These are phyloP conservation scores for Charaxes varanes DNA, from an alignment of 1,140 invertebrate species.

Conservation along the genomic window DNA sequence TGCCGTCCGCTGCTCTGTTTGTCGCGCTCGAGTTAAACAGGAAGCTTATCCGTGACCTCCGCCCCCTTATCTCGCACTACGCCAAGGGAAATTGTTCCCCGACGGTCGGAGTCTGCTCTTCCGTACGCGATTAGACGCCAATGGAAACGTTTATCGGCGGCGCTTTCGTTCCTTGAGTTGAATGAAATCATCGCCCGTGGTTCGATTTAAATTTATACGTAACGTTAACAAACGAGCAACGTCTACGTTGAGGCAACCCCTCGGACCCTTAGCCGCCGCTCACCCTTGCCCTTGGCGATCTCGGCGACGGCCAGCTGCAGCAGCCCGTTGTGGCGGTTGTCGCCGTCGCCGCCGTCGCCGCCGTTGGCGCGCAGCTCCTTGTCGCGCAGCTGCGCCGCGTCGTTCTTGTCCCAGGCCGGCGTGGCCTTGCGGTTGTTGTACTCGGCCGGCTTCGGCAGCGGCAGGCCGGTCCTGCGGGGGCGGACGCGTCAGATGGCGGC, in stretches of 20 bases:
- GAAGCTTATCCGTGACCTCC: slow-evolving; percentile 20
- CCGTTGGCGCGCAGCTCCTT: slow-evolving; percentile 41
- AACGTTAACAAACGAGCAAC: too few species aligned
- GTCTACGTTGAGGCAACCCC: too few species aligned
- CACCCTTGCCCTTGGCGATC: slow-evolving; percentile 77
- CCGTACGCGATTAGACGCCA: too few species aligned
- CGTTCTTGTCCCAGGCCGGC: slow-evolving; percentile 61
- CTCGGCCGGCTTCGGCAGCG: slow-evolving; percentile 77
- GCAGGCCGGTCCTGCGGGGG: slow-evolving; percentile 75
- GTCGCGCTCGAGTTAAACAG: slow-evolving; percentile 16
- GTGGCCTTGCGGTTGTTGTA: slow-evolving; percentile 76
- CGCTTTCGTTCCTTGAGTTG: too few species aligned
- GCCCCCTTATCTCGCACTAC: slow-evolving; percentile 13
- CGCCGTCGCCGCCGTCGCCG: slow-evolving; percentile 44
- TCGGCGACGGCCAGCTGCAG: slow-evolving; percentile 79
- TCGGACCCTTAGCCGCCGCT: too few species aligned
- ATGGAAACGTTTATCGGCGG: too few species aligned
- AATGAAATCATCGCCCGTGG: too few species aligned
- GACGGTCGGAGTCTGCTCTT: too few species aligned
- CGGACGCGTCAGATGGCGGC: too few species aligned
- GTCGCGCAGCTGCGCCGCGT: slow-evolving; percentile 52
- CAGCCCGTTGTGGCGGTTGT: slow-evolving; percentile 68
- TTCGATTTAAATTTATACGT: too few species aligned
- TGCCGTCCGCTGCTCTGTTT: not conserved
- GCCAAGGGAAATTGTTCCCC: too few species aligned